Percentiles rank a stretch among this genome's conserved stretches.
phyloP scores from a whole-genome alignment of 1,140 invertebrate species.

The Neomicropteryx cornuta region DNA sequence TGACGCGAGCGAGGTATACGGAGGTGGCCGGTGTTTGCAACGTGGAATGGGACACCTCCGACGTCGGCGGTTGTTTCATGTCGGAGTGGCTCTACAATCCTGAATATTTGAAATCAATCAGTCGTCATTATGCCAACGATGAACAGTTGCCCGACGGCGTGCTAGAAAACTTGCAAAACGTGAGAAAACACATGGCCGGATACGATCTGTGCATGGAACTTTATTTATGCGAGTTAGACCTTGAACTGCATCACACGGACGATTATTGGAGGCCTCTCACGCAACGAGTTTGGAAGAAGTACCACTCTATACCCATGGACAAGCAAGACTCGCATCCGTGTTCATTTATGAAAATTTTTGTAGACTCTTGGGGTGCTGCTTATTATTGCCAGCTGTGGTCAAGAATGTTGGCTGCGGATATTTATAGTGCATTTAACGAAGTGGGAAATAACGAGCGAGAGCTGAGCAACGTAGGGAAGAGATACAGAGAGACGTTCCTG shows the following conservation, averaged over 20 bases:
- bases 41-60: slow-evolving; percentile 84
- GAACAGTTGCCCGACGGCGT: slow-evolving; percentile 56
- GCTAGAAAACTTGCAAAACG: slow-evolving; percentile 49
- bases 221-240: slow-evolving; percentile 74
- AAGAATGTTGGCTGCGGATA: slow-evolving; percentile 80
- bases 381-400: slow-evolving; percentile 74
- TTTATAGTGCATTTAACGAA: slow-evolving; percentile 76
- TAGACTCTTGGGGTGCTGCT: slow-evolving; percentile 59
- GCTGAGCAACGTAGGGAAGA: slow-evolving; percentile 43
- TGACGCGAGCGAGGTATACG: slow-evolving; percentile 68
- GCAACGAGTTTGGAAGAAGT: slow-evolving; percentile 62
- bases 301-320: slow-evolving; percentile 59
- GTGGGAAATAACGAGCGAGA: slow-evolving; percentile 39
- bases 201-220: slow-evolving; percentile 71
- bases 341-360: slow-evolving; percentile 63
- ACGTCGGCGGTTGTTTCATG: slow-evolving; percentile 71
- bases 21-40: slow-evolving; percentile 75
- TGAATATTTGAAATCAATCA: slow-evolving; percentile 53
- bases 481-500: slow-evolving; percentile 82
- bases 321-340: slow-evolving; percentile 71
- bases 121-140: slow-evolving; percentile 60
- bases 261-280: slow-evolving; percentile 74
- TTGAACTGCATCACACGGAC: slow-evolving; percentile 67
- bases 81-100: slow-evolving; percentile 69
- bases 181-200: slow-evolving; percentile 62